phyloP scores from a whole-genome alignment of 2,797 vertebrate species.

The Periparus ater region DNA sequence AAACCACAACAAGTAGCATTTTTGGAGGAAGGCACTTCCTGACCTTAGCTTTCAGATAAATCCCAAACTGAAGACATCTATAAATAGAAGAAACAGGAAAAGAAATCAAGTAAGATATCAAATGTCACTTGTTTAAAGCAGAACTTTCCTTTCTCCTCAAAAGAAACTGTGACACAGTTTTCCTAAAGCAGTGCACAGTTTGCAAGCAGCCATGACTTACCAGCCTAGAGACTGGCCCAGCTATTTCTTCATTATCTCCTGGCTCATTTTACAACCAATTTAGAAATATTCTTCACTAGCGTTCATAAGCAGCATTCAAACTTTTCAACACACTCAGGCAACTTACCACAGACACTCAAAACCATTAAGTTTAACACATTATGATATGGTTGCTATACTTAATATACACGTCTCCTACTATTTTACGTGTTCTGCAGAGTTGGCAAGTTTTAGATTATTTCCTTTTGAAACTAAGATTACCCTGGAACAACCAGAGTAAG shows the following conservation, averaged over 20 bases:
- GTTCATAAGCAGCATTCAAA: neutral
- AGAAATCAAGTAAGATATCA: conserved; percentile 14
- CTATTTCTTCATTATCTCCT: neutral
- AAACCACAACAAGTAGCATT: conserved; percentile 52
- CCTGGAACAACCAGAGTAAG: neutral
- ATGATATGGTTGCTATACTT: neutral
- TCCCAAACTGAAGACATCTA: conserved; percentile 10
- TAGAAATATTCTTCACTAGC: neutral
- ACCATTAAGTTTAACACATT: neutral
- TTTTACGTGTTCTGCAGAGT: neutral
- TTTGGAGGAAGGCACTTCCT: conserved; percentile 40
- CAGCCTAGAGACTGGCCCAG: neutral
- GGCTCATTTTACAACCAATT: neutral
- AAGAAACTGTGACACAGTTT: neutral
- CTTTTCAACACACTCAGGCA: neutral
- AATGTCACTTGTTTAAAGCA: neutral
- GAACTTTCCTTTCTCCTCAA: neutral
- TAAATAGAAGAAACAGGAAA: conserved; percentile 43
- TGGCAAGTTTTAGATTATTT: neutral
- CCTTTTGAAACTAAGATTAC: neutral
- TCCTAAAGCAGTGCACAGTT: neutral
- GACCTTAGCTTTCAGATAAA: conserved; percentile 45
- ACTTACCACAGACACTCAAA: neutral
- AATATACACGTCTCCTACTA: accelerated
- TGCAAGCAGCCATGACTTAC: neutral